These are phyloP conservation scores for Neomonachus schauinslandi DNA, from an alignment of 2,113 vertebrate genomes.

Conservation along the genomic window DNA sequence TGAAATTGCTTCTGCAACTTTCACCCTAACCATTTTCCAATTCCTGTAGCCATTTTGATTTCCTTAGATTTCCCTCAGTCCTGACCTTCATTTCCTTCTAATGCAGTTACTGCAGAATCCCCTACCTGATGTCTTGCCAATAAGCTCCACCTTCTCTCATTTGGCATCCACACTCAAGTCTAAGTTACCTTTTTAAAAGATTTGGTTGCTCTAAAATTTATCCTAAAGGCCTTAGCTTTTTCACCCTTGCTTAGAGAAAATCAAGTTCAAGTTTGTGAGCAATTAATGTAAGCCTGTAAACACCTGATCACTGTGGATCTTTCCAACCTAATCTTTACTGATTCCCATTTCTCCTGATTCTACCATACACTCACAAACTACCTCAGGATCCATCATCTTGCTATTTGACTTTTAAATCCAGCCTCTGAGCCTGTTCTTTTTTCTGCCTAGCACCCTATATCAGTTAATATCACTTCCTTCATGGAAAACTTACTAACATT, in stretches of 20 bases:
- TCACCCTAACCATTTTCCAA: background rate
- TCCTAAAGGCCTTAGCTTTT: background rate
- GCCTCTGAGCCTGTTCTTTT: background rate
- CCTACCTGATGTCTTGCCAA: background rate
- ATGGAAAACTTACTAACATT: background rate
- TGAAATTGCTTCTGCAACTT: background rate
- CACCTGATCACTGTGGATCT: background rate
- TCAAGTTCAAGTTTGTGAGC: background rate
- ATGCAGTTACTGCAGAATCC: background rate
- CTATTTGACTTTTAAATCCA: background rate
- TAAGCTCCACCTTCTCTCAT: background rate
- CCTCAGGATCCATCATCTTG: background rate
- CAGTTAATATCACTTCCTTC: background rate
- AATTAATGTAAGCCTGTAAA: background rate
- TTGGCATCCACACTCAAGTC: background rate
- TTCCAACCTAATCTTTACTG: background rate
- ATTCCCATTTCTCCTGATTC: background rate
- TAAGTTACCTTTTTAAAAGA: background rate
- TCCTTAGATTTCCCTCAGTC: background rate
- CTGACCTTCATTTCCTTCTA: background rate
- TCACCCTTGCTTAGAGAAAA: background rate
- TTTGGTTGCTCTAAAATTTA: background rate
- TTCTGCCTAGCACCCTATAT: background rate
- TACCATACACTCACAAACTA: background rate
- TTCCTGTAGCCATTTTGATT: background rate